Base-by-base conservation (phyloP, 1,140 invertebrate species). In the Pygmarrhopalites habei region DNA sequence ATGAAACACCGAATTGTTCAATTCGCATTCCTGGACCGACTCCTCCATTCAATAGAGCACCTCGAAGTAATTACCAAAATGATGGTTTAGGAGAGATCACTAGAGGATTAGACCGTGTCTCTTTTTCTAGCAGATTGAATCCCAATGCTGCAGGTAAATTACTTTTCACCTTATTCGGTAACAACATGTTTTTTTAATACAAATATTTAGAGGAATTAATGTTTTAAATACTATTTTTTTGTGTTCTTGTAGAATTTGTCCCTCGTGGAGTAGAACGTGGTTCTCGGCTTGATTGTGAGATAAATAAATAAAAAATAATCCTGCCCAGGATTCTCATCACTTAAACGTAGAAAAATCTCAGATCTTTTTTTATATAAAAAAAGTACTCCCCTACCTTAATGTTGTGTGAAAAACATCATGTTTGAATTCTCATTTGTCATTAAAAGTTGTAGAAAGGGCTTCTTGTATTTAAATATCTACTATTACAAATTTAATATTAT, bases 111-210 rank as follows among this genome's bases (percentile, higher is more conserved):
- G 51, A 46, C 28, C 43, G 53, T 1, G 44, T 43, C 17, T n/a
- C 35, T 12, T 49, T 25, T 46, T 35, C 35, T 61, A 87, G 85
- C 56, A 83, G 83, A 46, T 74, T 89, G 46, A 89, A 89, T 77
- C 87, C 87, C 0, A 79, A 88, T 67, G 87, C 87, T 4, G 32
- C 15, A 35, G 5, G 32, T 35, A 7, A 7, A 7, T 35, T 7
- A 7, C 32, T 35, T 35, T 35, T 35, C 5, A 35, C 15, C 15
- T 35, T 35, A 35, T 7, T 7, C 15, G 32, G 15, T 35, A n/a
- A 7, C 32, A 15, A 7, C 15, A 35, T 35, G 32, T 15, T 35
- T 35, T 7, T 7, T 7, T 35, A 5, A 7, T 35, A 35, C 15
- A 35, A 35, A 35, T 35, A n/a, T n/a, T n/a, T n/a, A n/a, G n/a